Conservation (phyloP, 1,140 invertebrate genomes). For the Drosophila sturtevanti region DNA sequence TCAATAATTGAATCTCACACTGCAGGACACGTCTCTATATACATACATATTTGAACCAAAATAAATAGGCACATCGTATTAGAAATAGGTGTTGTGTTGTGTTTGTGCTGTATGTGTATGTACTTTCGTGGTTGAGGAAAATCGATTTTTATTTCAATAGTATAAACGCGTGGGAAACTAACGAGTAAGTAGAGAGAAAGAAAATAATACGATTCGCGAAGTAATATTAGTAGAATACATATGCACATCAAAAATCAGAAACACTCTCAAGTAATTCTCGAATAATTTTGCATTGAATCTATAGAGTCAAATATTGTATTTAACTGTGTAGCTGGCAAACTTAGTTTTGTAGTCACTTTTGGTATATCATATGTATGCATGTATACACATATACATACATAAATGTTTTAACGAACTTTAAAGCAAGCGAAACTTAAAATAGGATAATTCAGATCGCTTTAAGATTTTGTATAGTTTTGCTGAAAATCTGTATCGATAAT, state of each 20-base stretch:
- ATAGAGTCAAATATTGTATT: neutral
- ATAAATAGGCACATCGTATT: neutral
- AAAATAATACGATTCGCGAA: neutral
- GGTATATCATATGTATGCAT: neutral
- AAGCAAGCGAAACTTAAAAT: too few relatives aligned
- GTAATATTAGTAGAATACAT: neutral
- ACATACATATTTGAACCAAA: neutral
- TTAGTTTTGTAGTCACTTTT: neutral
- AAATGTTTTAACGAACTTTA: neutral
- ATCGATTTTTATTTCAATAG: slow-evolving; percentile 24
- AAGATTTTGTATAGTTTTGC: too few relatives aligned
- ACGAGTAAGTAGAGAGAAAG: slow-evolving; percentile 16
- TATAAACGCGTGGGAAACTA: slow-evolving; percentile 7
- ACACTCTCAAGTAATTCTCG: neutral
- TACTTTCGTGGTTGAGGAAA: slow-evolving; percentile 11
- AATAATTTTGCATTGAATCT: neutral
- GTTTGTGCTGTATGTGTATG: neutral
- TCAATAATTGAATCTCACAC: neutral
- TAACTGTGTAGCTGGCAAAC: neutral
- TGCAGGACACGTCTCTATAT: neutral
- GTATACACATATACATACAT: neutral
- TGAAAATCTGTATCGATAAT: too few relatives aligned
- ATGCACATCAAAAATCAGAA: neutral
- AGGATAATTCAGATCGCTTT: too few relatives aligned
- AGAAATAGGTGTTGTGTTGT: neutral